Evolutionary conservation across 2,888 invertebrate species (phyloP), one percentile per base, ranked within the genome.

Genomic region (Synergus itoensis): DNA sequence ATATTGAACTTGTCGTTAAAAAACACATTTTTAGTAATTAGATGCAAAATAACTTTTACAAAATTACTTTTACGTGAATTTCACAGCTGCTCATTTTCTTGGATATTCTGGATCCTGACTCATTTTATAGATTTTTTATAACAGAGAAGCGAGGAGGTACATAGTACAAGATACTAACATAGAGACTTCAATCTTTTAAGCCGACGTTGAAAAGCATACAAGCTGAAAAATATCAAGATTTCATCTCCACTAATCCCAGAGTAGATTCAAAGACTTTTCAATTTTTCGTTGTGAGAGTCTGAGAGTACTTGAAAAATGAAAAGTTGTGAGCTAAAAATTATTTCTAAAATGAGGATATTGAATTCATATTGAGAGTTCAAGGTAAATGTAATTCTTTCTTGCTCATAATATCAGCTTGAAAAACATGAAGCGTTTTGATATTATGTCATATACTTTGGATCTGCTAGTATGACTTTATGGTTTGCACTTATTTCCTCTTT

Each of bases 401-500:
- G 43, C 67, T 43, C 67, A 67, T 67, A 2, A 28, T 43, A 18
- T 12, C 12, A 45, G 45, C 43, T 69, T 69, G 28, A 48, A 69
- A 69, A 45, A 45, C 45, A 48, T 48, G 12, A 9, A 45, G 21
- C 14, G 16, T 69, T 69, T 69, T 48, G 48, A 69, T 69, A 48
- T 69, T 16, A 36, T 69, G 45, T 69, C 69, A 48, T 45, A 45
- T 21, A 69, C 69, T 69, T 69, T 48, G 69, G 48, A 69, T 69
- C 48, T 48, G 45, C 45, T 28, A 48, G 12, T 18, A 78, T 62
- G 62, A 62, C 76, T 65, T 41, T 57, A 64, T 78, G 48, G 78
- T 63, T 64, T 41, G 64, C 62, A 21, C 36, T 48, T 77, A 76
- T 73, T 69, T 43, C 62, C 63, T 76, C 67, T 79, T 81, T 63